Evolutionary conservation across 2,113 vertebrate species (phyloP).

Genomic region (Peucedramus taeniatus): DNA sequence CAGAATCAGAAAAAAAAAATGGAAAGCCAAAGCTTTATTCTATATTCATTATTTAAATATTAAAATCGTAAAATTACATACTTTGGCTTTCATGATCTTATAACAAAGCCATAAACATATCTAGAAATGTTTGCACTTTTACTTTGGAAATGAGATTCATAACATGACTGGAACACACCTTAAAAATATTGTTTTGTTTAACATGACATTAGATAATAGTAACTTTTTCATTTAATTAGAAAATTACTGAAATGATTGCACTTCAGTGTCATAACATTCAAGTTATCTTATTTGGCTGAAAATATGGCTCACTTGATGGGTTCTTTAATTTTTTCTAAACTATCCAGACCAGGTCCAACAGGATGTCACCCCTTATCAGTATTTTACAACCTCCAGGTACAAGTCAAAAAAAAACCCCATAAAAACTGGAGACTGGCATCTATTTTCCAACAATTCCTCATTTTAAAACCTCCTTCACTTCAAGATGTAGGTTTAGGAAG

Average conservation of each 20-base stretch:
- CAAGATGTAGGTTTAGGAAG: fast-evolving
- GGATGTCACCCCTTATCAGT: not conserved
- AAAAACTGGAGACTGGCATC: not conserved
- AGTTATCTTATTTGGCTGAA: not conserved
- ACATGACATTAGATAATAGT: not conserved
- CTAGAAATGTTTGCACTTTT: not conserved
- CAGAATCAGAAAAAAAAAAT: not conserved
- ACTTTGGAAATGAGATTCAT: not conserved
- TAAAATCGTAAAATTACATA: not conserved
- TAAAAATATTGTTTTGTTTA: not conserved
- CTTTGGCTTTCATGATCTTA: not conserved
- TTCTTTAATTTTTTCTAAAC: not conserved
- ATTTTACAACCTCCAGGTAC: not conserved
- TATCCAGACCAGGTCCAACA: not conserved
- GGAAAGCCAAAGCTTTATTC: not conserved
- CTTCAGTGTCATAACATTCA: not conserved
- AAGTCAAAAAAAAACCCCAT: not conserved
- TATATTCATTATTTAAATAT: not conserved
- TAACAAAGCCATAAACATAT: not conserved
- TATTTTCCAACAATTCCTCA: not conserved
- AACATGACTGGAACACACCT: not conserved
- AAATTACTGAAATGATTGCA: not conserved
- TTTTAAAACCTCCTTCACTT: not conserved
- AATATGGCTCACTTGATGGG: not conserved
- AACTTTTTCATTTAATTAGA: not conserved